These are phyloP conservation scores for Druceiella hillmani DNA, from an alignment of 2,888 invertebrate species.

Conservation along the genomic window DNA sequence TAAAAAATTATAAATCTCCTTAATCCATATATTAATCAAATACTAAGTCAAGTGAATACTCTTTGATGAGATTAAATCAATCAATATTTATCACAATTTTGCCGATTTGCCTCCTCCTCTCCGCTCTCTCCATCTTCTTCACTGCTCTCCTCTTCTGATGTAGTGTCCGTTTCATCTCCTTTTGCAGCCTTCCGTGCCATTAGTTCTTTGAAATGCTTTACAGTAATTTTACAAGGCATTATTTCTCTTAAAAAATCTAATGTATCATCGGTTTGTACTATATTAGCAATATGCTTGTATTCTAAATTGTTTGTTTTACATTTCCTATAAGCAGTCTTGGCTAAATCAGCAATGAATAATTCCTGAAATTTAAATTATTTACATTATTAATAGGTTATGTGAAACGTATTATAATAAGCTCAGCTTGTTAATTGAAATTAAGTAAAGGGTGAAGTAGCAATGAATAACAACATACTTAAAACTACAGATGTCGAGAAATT, in stretches of 20 bases:
- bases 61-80: too few species aligned
- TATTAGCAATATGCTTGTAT: constrained; percentile 66
- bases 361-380: constrained; percentile 47
- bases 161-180: constrained; percentile 32
- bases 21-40: too few species aligned
- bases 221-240: constrained; percentile 69
- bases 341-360: constrained; percentile 61
- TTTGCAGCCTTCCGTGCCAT: constrained; percentile 54
- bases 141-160: constrained; percentile 37
- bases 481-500: too few species aligned
- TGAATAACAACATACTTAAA: too few species aligned
- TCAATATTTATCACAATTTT: too few species aligned
- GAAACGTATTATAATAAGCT: background rate
- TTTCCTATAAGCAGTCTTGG: constrained; percentile 55
- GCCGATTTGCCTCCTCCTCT: too few species aligned
- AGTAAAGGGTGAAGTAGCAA: background rate
- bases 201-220: constrained; percentile 59
- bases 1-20: too few species aligned
- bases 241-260: constrained; percentile 63
- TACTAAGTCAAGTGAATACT: too few species aligned
- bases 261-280: constrained; percentile 61
- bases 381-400: constrained; percentile 13
- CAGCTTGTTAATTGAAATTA: background rate
- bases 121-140: too few species aligned
- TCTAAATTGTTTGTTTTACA: constrained; percentile 52